Conservation (phyloP, 2,113 vertebrate genomes). For the Mustela lutreola region DNA sequence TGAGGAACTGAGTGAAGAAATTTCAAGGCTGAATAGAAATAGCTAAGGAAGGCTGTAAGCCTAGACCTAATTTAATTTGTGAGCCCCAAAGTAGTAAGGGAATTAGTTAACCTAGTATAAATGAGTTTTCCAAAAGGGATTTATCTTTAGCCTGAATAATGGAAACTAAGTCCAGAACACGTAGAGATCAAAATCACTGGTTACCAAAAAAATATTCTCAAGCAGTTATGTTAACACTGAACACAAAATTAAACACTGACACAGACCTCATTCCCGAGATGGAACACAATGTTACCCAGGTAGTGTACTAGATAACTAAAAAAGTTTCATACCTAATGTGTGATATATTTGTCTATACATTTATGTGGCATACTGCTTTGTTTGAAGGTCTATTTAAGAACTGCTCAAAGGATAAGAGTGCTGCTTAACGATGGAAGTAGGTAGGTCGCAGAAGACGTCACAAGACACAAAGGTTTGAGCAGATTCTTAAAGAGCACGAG, state of each 20-base stretch:
- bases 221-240: not conserved
- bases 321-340: not conserved
- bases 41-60: slow-evolving; percentile 2
- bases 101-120: slow-evolving; percentile 32
- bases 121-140: slow-evolving; percentile 35
- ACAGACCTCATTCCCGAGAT: not conserved
- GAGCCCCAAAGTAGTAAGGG: not conserved
- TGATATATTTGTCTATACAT: not conserved
- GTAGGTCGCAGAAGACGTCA: not conserved
- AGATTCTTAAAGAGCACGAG: not conserved
- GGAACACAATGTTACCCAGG: not conserved
- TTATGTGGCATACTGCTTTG: slow-evolving; percentile 9
- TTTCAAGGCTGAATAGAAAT: slow-evolving; percentile 18
- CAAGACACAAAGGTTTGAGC: not conserved
- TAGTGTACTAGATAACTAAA: not conserved
- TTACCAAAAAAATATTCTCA: slow-evolving; percentile 40
- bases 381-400: not conserved
- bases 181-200: not conserved
- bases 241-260: not conserved
- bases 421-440: not conserved
- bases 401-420: not conserved
- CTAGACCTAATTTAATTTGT: slow-evolving; percentile 1
- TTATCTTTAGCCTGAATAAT: slow-evolving; percentile 13
- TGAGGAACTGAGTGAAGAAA: slow-evolving; percentile 31
- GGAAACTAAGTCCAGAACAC: slow-evolving; percentile 16